Percentiles rank a stretch among this genome's conserved stretches.
These are phyloP conservation scores for Spongilla lacustris DNA, from an alignment of 37 sponge, comb jelly and placozoan species.

Conservation along the genomic window DNA sequence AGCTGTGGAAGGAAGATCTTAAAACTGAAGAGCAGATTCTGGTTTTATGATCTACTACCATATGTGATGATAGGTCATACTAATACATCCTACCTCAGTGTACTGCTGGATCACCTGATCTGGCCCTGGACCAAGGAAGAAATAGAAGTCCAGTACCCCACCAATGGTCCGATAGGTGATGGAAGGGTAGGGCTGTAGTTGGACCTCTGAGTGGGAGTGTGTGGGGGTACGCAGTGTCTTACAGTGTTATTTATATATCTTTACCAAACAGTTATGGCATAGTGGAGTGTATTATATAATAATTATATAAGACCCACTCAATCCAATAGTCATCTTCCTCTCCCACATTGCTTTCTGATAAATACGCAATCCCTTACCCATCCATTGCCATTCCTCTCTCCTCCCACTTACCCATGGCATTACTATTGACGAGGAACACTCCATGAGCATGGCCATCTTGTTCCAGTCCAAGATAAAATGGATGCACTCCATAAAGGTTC, in stretches of 20 bases:
- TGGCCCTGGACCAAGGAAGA: constrained; percentile 82
- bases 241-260: too few species aligned
- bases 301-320: too few species aligned
- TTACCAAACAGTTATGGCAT: too few species aligned
- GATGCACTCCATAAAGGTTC: constrained; percentile 89
- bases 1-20: constrained; percentile 17
- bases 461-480: constrained; percentile 78
- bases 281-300: too few species aligned
- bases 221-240: too few species aligned
- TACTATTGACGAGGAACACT: constrained; percentile 81
- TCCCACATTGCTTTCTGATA: too few species aligned
- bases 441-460: constrained; percentile 60
- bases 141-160: constrained; percentile 83
- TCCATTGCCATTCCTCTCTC: too few species aligned
- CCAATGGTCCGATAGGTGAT: constrained; percentile 83
- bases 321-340: too few species aligned
- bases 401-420: constrained; percentile 82
- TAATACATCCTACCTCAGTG: constrained; percentile 50
- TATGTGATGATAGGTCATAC: too few species aligned
- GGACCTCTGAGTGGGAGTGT: constrained; percentile 21
- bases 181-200: constrained; percentile 67
- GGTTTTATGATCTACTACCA: too few species aligned
- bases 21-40: too few species aligned
- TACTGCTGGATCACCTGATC: constrained; percentile 73
- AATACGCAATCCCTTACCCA: too few species aligned